Percentiles rank a stretch among this genome's conserved stretches.
These are phyloP conservation scores for Habrosyne pyritoides DNA, from an alignment of 2,888 invertebrate genomes.

Conservation along the genomic window DNA sequence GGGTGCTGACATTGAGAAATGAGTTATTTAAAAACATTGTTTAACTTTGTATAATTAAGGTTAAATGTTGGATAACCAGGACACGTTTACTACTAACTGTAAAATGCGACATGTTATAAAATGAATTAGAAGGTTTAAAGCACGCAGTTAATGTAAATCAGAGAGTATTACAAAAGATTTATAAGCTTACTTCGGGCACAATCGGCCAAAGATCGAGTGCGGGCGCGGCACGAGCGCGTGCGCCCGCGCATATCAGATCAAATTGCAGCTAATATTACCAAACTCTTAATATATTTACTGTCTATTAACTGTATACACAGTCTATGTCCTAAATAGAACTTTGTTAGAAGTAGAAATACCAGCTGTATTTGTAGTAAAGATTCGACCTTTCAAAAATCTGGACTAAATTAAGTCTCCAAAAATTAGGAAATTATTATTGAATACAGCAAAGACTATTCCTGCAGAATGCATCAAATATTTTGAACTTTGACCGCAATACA, in stretches of 20 bases:
- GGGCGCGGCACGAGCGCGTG: slow-evolving; percentile 52
- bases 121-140: slow-evolving; percentile 29
- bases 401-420: too few species aligned
- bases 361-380: neutral
- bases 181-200: slow-evolving; percentile 34
- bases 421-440: too few species aligned
- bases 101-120: slow-evolving; percentile 1
- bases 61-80: neutral
- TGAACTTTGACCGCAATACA: too few species aligned
- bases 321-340: neutral
- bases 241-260: slow-evolving; percentile 40
- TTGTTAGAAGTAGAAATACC: neutral
- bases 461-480: too few species aligned
- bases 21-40: neutral
- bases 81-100: slow-evolving; percentile 11
- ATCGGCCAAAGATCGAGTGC: slow-evolving; percentile 46
- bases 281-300: slow-evolving; percentile 26
- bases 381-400: too few species aligned
- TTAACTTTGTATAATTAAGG: neutral
- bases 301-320: slow-evolving; percentile 10
- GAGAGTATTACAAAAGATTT: slow-evolving; percentile 48
- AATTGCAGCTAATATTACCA: slow-evolving; percentile 41
- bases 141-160: slow-evolving; percentile 37
- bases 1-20: neutral
- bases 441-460: too few species aligned